Evolutionary conservation across 2,113 vertebrate species (phyloP), one percentile per base, ranked within the genome.

Genomic region (Trochalopteron elliotii): DNA sequence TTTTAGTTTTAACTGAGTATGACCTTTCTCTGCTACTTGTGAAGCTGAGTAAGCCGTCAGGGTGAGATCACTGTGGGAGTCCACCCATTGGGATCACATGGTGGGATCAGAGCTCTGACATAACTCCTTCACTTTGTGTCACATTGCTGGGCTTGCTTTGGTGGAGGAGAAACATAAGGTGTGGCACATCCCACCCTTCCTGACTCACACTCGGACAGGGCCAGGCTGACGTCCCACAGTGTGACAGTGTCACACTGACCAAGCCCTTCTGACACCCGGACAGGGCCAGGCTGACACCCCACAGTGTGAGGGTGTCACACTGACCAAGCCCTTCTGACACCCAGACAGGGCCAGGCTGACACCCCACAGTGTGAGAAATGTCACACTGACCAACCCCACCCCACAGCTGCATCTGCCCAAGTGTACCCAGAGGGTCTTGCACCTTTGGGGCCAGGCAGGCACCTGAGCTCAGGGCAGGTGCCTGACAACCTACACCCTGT

Each of bases 401-500:
- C 50, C 42, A 7, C 9, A 31, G 59, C 33, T 78, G 28, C 31
- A 3, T 63, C 47, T 37, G 13, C 19, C 69, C 24, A 4, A 25
- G 20, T 13, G 8, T 44, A 12, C 23, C 12, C 1, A 2, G 21
- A 80, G 49, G 15, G 11, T 64, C 23, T 60, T 47, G 9, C 45
- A 31, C 14, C 1, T 0, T 4, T 0, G 1, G 33, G 28, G 53
- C 52, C 50, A 44, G 57, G 21, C 25, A 17, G 35, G 39, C 2
- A 3, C 45, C 31, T 2, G 3, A 72, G 67, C 47, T 68, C 2
- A 0, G 39, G 44, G 13, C 44, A 55, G 39, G 30, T 33, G 31
- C 28, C 21, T 27, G 8, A 27, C 5, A 10, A 12, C 60, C 15
- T 28, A 24, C 21, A 14, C 24, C 0, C 0, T 55, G 13, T 5